These are phyloP conservation scores for Drosophila gunungcola DNA, from an alignment of 1,140 invertebrate species.

Conservation along the genomic window DNA sequence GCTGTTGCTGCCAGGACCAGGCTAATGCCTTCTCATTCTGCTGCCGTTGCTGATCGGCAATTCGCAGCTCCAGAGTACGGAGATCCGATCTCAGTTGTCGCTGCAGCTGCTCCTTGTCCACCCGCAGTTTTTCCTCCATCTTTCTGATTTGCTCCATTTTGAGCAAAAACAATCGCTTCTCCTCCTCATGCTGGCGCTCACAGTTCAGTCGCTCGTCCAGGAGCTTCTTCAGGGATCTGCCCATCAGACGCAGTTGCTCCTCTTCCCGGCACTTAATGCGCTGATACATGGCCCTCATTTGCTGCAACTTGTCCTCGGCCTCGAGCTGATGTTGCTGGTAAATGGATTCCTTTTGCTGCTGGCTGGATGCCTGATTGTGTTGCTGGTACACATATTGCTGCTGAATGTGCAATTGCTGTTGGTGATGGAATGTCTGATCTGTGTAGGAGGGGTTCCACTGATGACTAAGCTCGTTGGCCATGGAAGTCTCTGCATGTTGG, in stretches of 20 bases:
- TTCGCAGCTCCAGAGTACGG: conserved; percentile 18
- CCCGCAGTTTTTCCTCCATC: conserved; percentile 36
- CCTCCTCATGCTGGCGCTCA: conserved; percentile 52
- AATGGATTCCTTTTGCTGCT: conserved; percentile 18
- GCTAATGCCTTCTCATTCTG: conserved; percentile 11
- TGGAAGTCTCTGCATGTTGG: not conserved
- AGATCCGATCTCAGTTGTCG: conserved; percentile 22
- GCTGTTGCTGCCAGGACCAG: conserved; percentile 40
- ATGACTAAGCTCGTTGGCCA: not conserved
- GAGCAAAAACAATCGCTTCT: conserved; percentile 41
- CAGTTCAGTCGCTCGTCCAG: conserved; percentile 16
- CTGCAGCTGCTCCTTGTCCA: conserved; percentile 23
- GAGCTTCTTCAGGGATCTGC: conserved; percentile 35
- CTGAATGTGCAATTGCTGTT: conserved; percentile 11
- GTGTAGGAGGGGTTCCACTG: conserved; percentile 14
- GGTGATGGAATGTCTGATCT: not conserved
- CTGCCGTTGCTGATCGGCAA: conserved; percentile 30
- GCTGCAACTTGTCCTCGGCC: conserved; percentile 29
- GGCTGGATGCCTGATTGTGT: not conserved
- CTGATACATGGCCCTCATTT: conserved; percentile 46
- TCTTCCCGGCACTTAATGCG: conserved; percentile 45
- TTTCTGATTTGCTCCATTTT: conserved; percentile 60
- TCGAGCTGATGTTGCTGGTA: conserved; percentile 40
- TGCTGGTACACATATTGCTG: conserved; percentile 17
- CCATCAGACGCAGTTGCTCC: conserved; percentile 37